Evolutionary conservation across 2,888 invertebrate genomes (phyloP), one percentile per base, ranked within the genome.

Genomic region (Mechanitis mazaeus): DNA sequence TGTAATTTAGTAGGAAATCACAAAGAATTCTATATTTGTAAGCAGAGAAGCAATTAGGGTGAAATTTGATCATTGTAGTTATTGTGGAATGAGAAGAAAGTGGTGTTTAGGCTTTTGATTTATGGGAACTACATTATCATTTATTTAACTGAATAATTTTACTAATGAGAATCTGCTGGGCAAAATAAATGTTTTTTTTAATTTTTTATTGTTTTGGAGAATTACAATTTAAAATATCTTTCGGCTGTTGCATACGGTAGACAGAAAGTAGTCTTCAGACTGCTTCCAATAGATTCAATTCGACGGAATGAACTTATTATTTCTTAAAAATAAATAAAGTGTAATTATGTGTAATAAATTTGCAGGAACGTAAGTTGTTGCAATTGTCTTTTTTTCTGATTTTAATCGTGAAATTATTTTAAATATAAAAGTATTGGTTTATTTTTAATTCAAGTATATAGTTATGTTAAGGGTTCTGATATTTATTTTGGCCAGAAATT

Each of bases 331-430:
- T 35, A 35, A 35, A 35, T 5, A 35, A 35, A 35, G 35, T 35
- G 35, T 87, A 87, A 85, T 85, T 88, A 85, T 88, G 84, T 83
- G 87, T 84, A 66, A 85, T 84, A 82, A 84, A 85, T 80, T 83
- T 81, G 79, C 82, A 81, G 5, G 81, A 78, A 76, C 75, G 75
- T 78, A 78, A 79, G 76, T 76, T 78, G 72, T 61, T 72, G 72
- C 72, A 73, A 73, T 75, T 80, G 82, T 81, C 80, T 77, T 78
- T 76, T 78, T 81, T 69, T 77, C 77, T 81, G 79, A 67, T 71
- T 70, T 50, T 50, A 31, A 50, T 50, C 50, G 0, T 4, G 31
- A 31, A 50, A 50, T n/a, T 9, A 31, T 31, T 31, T 50, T 31
- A 31, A 4, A 11, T 50, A 31, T 9, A 31, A 28, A 31, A 28